Evolutionary conservation across 2,888 invertebrate species (phyloP).

Genomic region (Tryphoninae sp.): DNA sequence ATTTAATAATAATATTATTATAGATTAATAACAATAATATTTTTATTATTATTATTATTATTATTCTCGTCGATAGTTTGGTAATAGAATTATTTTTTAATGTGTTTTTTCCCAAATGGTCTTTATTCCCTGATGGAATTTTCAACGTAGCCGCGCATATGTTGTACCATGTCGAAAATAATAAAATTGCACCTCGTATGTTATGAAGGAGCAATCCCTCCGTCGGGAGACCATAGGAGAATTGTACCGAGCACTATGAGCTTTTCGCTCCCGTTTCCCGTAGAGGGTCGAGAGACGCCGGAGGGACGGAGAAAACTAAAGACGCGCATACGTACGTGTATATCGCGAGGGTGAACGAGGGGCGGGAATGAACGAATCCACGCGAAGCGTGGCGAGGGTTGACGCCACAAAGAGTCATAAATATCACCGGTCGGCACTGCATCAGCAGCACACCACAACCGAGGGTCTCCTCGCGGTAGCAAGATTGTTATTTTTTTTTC

Average conservation of each 20-base stretch:
- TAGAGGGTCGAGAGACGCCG: slow-evolving; percentile 12
- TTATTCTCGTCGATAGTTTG: no score
- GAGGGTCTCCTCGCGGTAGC: slow-evolving; percentile 3
- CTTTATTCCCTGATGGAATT: no score
- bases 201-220: slow-evolving; percentile 52
- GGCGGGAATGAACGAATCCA: slow-evolving; percentile 35
- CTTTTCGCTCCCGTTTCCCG: slow-evolving; percentile 29
- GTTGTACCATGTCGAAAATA: neutral
- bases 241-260: slow-evolving; percentile 23
- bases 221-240: slow-evolving; percentile 33
- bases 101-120: no score
- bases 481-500: slow-evolving; percentile 9
- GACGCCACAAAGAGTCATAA: slow-evolving; percentile 60
- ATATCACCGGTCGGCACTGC: slow-evolving; percentile 47
- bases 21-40: no score
- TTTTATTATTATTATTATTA: no score
- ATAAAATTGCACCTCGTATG: slow-evolving; percentile 47
- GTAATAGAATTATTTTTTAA: no score
- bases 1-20: no score
- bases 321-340: slow-evolving; percentile 1
- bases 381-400: slow-evolving; percentile 52
- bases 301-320: neutral
- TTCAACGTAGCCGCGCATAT: no score
- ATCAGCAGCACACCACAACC: slow-evolving; percentile 39
- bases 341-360: slow-evolving; percentile 8